phyloP scores from a whole-genome alignment of 2,797 vertebrate species.

The Xyrichtys novacula region DNA sequence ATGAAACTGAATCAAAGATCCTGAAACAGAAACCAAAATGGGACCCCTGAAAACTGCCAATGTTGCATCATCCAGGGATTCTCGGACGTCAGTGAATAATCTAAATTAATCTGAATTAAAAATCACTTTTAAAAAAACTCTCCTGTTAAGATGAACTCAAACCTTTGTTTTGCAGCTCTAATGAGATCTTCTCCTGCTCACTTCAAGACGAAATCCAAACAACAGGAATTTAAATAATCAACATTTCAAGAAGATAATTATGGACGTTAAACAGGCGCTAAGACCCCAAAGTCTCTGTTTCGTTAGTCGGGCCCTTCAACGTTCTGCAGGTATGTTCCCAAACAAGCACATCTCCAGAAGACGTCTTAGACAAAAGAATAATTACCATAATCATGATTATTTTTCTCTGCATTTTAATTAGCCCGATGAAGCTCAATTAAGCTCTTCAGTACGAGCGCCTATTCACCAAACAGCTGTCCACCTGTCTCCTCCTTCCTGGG shows the following conservation, averaged over 20 bases:
- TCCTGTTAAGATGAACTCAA: too few species aligned
- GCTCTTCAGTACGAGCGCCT: constrained; percentile 76
- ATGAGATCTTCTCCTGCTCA: too few species aligned
- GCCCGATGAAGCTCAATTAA: constrained; percentile 83
- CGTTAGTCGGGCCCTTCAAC: constrained; percentile 22
- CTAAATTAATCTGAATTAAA: too few species aligned
- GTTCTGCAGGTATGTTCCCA: constrained; percentile 56
- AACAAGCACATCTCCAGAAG: constrained; percentile 54
- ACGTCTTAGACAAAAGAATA: constrained; percentile 70
- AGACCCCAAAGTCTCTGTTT: constrained; percentile 18
- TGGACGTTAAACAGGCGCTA: neutral
- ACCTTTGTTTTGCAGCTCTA: too few species aligned
- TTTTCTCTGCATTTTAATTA: constrained; percentile 79
- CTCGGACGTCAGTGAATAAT: too few species aligned
- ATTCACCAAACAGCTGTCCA: constrained; percentile 84
- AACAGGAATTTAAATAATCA: constrained; percentile 22
- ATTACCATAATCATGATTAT: constrained; percentile 80
- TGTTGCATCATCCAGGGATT: too few species aligned
- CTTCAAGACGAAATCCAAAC: neutral
- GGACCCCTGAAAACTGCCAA: too few species aligned
- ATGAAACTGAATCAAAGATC: too few species aligned
- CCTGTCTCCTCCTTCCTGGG: constrained; percentile 81
- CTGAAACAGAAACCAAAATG: too few species aligned
- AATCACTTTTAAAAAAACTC: too few species aligned
- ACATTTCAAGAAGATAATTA: constrained; percentile 17